Percentiles rank a stretch among this genome's conserved stretches.
Evolutionary conservation across 1,140 invertebrate genomes (phyloP).

Genomic region (Drosophila lacertosa): DNA sequence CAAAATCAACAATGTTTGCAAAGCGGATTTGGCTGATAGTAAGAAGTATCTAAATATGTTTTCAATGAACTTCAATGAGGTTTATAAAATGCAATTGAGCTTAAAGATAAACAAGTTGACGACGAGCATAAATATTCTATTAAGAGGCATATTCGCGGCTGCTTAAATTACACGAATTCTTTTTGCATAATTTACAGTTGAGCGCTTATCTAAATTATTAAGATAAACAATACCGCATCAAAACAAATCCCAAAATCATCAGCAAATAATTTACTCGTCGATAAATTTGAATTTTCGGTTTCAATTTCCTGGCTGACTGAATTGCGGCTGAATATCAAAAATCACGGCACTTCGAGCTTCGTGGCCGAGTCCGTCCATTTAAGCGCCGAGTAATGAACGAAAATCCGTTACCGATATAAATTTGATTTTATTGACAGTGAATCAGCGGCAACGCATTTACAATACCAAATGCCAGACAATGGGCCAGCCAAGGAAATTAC

Average conservation of each 20-base stretch:
- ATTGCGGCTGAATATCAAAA: slow-evolving; percentile 46
- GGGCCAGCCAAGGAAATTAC: slow-evolving; percentile 59
- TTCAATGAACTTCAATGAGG: background rate
- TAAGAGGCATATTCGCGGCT: background rate
- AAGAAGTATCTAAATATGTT: slow-evolving; percentile 11
- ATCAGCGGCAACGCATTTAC: slow-evolving; percentile 57
- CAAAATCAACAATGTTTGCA: slow-evolving; percentile 1
- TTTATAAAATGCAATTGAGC: slow-evolving; percentile 9
- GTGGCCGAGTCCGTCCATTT: slow-evolving; percentile 34
- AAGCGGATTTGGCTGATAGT: slow-evolving; percentile 7
- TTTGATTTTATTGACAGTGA: slow-evolving; percentile 79
- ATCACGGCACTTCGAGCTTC: slow-evolving; percentile 20
- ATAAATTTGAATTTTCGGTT: slow-evolving; percentile 45
- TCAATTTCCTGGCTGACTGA: slow-evolving; percentile 73
- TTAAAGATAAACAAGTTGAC: slow-evolving; percentile 7
- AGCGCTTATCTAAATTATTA: slow-evolving; percentile 15
- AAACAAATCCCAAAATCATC: background rate
- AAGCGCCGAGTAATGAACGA: slow-evolving; percentile 63
- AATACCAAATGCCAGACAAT: slow-evolving; percentile 61
- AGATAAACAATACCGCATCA: slow-evolving; percentile 3
- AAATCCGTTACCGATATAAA: slow-evolving; percentile 74
- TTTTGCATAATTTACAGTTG: background rate
- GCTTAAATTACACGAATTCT: background rate
- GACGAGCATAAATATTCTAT: background rate
- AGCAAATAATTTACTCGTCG: slow-evolving; percentile 21